Conservation (phyloP, 92 coral and sea anemone species). For the Umimayanthus kanabou region DNA sequence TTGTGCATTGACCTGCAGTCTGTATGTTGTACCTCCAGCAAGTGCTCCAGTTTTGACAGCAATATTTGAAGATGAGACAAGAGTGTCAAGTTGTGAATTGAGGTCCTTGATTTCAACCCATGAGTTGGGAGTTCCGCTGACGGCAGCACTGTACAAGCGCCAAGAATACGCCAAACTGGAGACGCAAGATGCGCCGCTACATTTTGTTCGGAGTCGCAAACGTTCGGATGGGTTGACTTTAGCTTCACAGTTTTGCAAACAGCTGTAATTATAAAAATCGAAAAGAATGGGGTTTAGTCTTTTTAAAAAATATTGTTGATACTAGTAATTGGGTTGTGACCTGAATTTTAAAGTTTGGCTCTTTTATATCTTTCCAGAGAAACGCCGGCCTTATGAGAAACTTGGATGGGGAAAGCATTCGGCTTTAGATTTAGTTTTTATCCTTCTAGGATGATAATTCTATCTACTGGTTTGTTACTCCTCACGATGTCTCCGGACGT, state of each 20-base stretch:
- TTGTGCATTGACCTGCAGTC: conserved; percentile 36
- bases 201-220: conserved; percentile 51
- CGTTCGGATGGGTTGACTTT: conserved; percentile 59
- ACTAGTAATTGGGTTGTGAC: too few relatives aligned
- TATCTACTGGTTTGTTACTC: too few relatives aligned
- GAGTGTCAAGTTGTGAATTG: conserved; percentile 40
- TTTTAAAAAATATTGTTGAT: too few relatives aligned
- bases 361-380: too few relatives aligned
- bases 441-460: too few relatives aligned
- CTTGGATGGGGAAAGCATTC: too few relatives aligned
- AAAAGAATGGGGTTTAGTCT: neutral
- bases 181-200: conserved; percentile 46
- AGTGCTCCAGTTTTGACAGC: conserved; percentile 39
- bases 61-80: conserved; percentile 42
- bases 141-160: conserved; percentile 42
- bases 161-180: conserved; percentile 45
- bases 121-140: conserved; percentile 5
- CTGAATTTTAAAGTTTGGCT: too few relatives aligned
- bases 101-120: conserved; percentile 42
- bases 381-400: too few relatives aligned
- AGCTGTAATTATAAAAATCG: conserved; percentile 41
- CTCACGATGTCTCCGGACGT: too few relatives aligned
- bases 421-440: too few relatives aligned
- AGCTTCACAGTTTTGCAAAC: conserved; percentile 61
- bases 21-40: conserved; percentile 33